Evolutionary conservation across 2,113 vertebrate species (phyloP).

Genomic region (Riparia riparia): DNA sequence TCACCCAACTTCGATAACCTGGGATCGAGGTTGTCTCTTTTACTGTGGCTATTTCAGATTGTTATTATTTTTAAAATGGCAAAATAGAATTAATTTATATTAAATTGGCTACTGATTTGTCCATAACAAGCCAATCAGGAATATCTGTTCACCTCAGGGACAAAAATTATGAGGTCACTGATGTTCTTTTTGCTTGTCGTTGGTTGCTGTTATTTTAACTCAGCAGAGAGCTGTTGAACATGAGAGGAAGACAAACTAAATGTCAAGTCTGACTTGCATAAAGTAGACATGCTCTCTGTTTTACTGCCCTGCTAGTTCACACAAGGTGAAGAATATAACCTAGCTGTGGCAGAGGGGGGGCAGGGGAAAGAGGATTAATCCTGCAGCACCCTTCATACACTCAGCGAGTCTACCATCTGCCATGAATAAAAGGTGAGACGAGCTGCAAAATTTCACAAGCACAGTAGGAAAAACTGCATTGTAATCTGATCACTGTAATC

Average conservation of each 20-base stretch:
- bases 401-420: background rate
- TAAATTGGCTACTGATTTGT: too few species aligned
- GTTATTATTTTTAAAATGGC: too few species aligned
- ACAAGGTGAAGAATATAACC: constrained; percentile 16
- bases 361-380: background rate
- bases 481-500: constrained; percentile 1
- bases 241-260: constrained; percentile 3
- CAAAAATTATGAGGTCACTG: background rate
- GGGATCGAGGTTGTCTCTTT: too few species aligned
- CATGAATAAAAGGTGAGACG: background rate
- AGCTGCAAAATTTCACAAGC: background rate
- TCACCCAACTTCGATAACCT: too few species aligned
- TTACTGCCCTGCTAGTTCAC: background rate
- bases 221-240: background rate
- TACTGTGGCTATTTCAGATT: too few species aligned
- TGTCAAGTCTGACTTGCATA: background rate
- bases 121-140: background rate
- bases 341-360: rapidly evolving
- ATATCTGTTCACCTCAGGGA: background rate
- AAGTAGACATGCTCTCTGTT: background rate
- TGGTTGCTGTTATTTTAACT: background rate
- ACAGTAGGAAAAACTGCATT: background rate
- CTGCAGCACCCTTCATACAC: background rate
- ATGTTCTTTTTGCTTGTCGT: background rate
- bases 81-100: too few species aligned